These are phyloP conservation scores for Zaprionus bogoriensis DNA, from an alignment of 2,888 invertebrate genomes.

Conservation along the genomic window DNA sequence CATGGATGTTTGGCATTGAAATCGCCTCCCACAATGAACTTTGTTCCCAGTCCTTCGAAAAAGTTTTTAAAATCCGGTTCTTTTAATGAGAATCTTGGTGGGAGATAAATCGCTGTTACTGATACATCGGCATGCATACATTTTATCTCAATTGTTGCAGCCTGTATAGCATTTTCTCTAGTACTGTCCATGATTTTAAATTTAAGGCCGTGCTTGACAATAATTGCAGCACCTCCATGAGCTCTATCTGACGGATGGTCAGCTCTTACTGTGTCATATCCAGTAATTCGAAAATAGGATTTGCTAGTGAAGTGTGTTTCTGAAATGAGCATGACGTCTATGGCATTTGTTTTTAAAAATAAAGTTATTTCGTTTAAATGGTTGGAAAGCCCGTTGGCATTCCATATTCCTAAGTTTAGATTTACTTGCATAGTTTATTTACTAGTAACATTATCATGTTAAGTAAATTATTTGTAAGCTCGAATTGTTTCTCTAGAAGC, in stretches of 20 bases:
- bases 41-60: not conserved
- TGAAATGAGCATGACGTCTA: not conserved
- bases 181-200: conserved; percentile 9
- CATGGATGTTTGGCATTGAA: not conserved
- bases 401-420: too few species aligned
- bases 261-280: not conserved
- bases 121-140: not conserved
- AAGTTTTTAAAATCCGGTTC: not conserved
- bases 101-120: not conserved
- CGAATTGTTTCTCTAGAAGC: conserved; percentile 5
- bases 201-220: conserved; percentile 1
- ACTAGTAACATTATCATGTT: conserved; percentile 16
- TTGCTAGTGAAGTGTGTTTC: not conserved
- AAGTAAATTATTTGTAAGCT: conserved; percentile 14
- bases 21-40: not conserved
- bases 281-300: not conserved
- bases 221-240: not conserved
- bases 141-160: not conserved
- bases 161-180: conserved; percentile 2
- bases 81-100: not conserved
- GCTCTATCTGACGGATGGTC: not conserved
- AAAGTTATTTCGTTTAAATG: not conserved
- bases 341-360: not conserved
- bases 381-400: not conserved
- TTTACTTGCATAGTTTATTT: conserved; percentile 6